Evolutionary conservation across 2,888 invertebrate species (phyloP), one percentile per base, ranked within the genome.

Genomic region (Carcina quercana): DNA sequence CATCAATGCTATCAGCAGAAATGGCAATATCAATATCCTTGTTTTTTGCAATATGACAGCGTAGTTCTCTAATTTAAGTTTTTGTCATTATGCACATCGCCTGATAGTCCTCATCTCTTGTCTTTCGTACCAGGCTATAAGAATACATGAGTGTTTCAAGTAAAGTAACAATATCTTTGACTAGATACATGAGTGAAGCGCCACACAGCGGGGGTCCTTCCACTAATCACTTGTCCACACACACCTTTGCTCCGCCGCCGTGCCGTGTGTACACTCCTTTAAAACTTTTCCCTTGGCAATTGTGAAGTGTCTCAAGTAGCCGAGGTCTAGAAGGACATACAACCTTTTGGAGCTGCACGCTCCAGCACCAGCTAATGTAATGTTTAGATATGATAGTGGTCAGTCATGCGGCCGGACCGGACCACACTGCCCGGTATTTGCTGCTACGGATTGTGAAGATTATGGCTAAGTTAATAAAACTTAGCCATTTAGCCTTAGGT

Each of bases 391-490:
- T 48, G 45, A 44, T 52, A 54, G 55, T 60, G 57, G 67, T 59
- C 60, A 48, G n/a, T n/a, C n/a, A n/a, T n/a, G n/a, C n/a, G n/a
- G n/a, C n/a, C n/a, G n/a, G n/a, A n/a, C 43, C 36, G 37, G 46
- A 45, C 82, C 80, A 82, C 82, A 82, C 82, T 82, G 50, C 59
- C 61, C 51, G 60, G 50, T 78, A 71, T 80, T 82, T 80, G 62
- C 63, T 53, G 51, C 66, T 57, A 60, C 47, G 59, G 59, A 57
- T 51, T 54, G 52, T 47, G 57, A 57, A 63, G 62, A 62, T 68
- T 65, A 67, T 59, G 24, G 5, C 7, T 5, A 17, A 17, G 7
- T 17, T 5, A 17, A 17, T 17, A 17, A 5, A 7, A 5, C 17
- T 7, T 5, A 5, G 7, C 17, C 17, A 5, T 17, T 17, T 17